These are phyloP conservation scores for Bryconaethiops microstoma DNA, from an alignment of 2,797 vertebrate genomes.

Conservation along the genomic window DNA sequence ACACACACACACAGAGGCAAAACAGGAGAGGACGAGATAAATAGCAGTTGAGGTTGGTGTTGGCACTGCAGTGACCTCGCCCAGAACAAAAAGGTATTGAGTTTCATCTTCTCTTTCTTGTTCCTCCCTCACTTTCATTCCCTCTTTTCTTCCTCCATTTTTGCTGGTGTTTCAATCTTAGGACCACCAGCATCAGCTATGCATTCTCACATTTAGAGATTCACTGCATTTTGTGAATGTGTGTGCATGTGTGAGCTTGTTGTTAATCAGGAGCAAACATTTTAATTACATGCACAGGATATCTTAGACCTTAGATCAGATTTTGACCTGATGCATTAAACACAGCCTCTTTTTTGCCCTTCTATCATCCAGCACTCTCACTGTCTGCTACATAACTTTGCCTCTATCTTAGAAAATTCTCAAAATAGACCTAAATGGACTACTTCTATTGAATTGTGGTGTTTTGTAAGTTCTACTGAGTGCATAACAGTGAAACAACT, in stretches of 20 bases:
- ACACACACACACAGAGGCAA: neutral
- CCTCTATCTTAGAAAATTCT: too few species aligned
- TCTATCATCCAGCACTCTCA: too few species aligned
- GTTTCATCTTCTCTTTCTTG: conserved; percentile 11
- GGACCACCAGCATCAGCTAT: neutral
- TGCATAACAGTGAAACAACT: too few species aligned
- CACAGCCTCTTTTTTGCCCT: too few species aligned
- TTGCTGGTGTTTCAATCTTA: conserved; percentile 4
- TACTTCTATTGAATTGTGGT: too few species aligned
- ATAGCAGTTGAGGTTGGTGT: conserved; percentile 10
- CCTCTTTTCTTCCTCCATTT: neutral
- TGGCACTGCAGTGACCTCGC: conserved; percentile 31
- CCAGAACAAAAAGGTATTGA: conserved; percentile 10
- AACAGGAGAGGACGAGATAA: conserved; percentile 1
- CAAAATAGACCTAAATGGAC: too few species aligned
- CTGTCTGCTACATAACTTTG: too few species aligned
- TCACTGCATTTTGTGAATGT: neutral
- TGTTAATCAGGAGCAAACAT: neutral
- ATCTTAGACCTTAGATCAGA: too few species aligned
- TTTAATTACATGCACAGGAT: too few species aligned
- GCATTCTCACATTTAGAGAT: neutral
- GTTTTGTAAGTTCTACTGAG: too few species aligned
- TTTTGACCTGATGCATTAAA: too few species aligned
- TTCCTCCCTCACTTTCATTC: conserved; percentile 17
- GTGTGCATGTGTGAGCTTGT: neutral